phyloP scores from a whole-genome alignment of 2,888 invertebrate genomes.

The Heteropelma amictum region DNA sequence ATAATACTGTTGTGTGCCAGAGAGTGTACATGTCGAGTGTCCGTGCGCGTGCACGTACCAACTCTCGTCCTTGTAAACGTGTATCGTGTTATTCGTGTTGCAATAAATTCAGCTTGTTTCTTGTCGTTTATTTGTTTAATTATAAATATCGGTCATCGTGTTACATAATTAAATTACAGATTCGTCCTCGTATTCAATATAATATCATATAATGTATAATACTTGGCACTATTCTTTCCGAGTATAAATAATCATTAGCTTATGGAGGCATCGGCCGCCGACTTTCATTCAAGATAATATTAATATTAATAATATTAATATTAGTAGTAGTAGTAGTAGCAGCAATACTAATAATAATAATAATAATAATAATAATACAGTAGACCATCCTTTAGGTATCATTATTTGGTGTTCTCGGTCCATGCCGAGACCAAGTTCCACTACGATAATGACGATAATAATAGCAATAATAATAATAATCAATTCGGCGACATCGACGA shows the following conservation, averaged over 20 bases:
- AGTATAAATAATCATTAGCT: conserved; percentile 38
- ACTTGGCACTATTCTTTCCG: conserved; percentile 17
- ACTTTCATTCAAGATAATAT: neutral
- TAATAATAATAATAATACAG: conserved; percentile 3
- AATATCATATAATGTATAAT: conserved; percentile 35
- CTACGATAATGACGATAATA: conserved; percentile 8
- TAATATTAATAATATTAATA: neutral
- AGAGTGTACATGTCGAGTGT: too few relatives aligned
- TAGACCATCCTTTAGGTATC: neutral
- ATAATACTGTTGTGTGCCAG: conserved; percentile 74
- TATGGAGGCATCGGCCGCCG: neutral
- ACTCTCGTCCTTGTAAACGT: too few relatives aligned
- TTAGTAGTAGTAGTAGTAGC: neutral
- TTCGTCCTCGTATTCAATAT: conserved; percentile 53
- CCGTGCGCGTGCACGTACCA: too few relatives aligned
- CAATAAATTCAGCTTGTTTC: conserved; percentile 67
- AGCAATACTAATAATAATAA: neutral
- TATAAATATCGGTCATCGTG: conserved; percentile 60
- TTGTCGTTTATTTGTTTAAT: conserved; percentile 61
- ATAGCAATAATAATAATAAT: conserved; percentile 24
- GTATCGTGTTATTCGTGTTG: too few relatives aligned
- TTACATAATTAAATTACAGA: conserved; percentile 73
- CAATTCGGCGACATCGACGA: neutral
- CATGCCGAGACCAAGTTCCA: neutral
- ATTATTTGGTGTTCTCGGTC: neutral